Percentiles rank a stretch among this genome's conserved stretches.
Evolutionary conservation across 2,888 invertebrate genomes (phyloP).

Genomic region (Chymomyza fuscimana): DNA sequence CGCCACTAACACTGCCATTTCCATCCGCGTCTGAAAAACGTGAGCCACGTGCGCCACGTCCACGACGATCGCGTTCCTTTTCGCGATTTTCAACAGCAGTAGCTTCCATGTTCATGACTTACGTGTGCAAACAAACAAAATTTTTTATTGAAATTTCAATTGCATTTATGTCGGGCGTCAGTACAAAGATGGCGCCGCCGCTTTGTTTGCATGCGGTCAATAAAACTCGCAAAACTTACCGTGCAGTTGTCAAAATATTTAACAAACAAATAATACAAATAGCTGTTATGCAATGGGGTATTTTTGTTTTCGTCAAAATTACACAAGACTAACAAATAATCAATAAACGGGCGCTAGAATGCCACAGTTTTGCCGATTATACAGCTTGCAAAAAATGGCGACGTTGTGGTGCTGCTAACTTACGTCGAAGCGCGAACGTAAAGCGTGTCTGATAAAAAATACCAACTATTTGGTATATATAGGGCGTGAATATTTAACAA

Average conservation of each 20-base stretch:
- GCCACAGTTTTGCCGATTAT: neutral
- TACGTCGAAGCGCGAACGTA: neutral
- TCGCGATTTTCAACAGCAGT: conserved; percentile 67
- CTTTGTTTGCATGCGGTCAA: neutral
- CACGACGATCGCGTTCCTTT: conserved; percentile 83
- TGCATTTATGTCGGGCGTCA: neutral
- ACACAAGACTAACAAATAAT: neutral
- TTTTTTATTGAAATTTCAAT: neutral
- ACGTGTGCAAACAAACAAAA: neutral
- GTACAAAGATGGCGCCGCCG: conserved; percentile 9
- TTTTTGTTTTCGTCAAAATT: neutral
- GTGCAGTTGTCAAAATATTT: conserved; percentile 5
- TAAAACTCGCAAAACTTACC: neutral
- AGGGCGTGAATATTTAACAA: too few species aligned
- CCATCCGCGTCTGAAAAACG: conserved; percentile 80
- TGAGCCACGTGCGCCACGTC: conserved; percentile 84
- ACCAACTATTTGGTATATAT: neutral
- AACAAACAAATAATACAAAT: conserved; percentile 1
- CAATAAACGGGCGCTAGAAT: neutral
- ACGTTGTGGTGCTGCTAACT: neutral
- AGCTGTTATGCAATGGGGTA: neutral
- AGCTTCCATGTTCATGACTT: conserved; percentile 61
- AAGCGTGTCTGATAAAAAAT: neutral
- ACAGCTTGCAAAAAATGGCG: conserved; percentile 4
- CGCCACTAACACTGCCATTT: conserved; percentile 48